These are phyloP conservation scores for Eupithecia centaureata DNA, from an alignment of 2,888 invertebrate genomes.

Conservation along the genomic window DNA sequence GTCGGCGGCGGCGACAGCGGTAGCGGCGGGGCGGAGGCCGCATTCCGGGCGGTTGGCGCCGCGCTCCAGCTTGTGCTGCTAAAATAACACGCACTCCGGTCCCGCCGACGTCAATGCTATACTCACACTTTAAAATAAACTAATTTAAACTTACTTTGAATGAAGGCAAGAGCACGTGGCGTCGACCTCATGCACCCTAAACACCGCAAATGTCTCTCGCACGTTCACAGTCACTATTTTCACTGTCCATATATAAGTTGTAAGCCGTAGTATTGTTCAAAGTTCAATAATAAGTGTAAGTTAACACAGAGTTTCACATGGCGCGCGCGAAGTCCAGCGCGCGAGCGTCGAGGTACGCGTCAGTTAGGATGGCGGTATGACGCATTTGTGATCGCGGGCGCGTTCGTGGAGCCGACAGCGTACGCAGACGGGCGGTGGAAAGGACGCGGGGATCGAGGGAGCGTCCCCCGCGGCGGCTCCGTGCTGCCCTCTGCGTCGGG, in stretches of 20 bases:
- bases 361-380: constrained; percentile 73
- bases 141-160: constrained; percentile 71
- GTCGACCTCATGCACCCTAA: constrained; percentile 65
- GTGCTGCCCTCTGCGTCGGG: constrained; percentile 81
- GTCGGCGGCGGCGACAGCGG: constrained; percentile 64
- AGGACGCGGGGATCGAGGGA: constrained; percentile 60
- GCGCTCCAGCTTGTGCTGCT: constrained; percentile 62
- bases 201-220: constrained; percentile 51
- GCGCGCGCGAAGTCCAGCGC: constrained; percentile 70
- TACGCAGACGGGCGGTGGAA: constrained; percentile 70
- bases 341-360: constrained; percentile 65
- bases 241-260: constrained; percentile 66
- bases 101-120: constrained; percentile 59
- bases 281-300: constrained; percentile 49
- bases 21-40: constrained; percentile 79
- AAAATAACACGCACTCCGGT: constrained; percentile 73
- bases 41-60: constrained; percentile 73
- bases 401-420: constrained; percentile 69
- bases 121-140: constrained; percentile 80
- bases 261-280: constrained; percentile 31
- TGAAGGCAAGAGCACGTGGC: constrained; percentile 70
- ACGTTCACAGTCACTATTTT: constrained; percentile 66
- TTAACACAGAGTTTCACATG: constrained; percentile 79
- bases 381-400: constrained; percentile 83
- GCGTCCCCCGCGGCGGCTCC: constrained; percentile 66